A percentile compares a stretch with the other conserved stretches of the same genome.
These are phyloP conservation scores for Antechinus flavipes DNA, from an alignment of 2,113 vertebrate genomes.

Conservation along the genomic window DNA sequence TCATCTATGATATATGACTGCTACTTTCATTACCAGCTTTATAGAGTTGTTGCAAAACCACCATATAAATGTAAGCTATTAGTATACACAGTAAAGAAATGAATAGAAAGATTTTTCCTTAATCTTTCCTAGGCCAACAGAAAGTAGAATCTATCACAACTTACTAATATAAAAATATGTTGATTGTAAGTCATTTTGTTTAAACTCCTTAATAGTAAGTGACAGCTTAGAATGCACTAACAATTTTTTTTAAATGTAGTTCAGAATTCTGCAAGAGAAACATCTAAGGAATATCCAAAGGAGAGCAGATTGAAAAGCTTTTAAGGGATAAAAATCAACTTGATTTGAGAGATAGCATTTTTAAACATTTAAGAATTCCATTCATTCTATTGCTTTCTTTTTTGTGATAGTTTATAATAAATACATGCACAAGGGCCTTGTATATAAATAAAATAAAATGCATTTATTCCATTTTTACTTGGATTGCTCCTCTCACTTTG, in stretches of 20 bases:
- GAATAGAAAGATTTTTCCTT: neutral
- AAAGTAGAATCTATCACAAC: neutral
- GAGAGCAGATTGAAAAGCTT: neutral
- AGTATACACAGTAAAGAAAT: neutral
- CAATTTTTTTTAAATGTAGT: neutral
- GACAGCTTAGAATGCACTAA: neutral
- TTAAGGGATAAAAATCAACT: neutral
- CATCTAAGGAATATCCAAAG: neutral
- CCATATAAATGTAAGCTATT: neutral
- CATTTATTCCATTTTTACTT: neutral
- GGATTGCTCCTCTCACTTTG: neutral
- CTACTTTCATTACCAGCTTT: neutral
- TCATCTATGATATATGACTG: neutral
- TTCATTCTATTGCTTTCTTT: neutral
- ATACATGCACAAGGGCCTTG: neutral
- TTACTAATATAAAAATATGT: neutral
- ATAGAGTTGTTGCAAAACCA: neutral
- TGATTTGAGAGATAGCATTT: neutral
- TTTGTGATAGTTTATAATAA: neutral
- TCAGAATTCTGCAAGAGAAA: neutral
- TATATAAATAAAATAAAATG: neutral
- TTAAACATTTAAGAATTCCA: neutral
- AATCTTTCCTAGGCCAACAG: neutral
- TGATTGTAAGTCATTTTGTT: slow-evolving; percentile 1
- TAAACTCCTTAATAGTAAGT: neutral